Conservation (phyloP, 2,888 invertebrate species). For the Cecidostiba fungosa region DNA sequence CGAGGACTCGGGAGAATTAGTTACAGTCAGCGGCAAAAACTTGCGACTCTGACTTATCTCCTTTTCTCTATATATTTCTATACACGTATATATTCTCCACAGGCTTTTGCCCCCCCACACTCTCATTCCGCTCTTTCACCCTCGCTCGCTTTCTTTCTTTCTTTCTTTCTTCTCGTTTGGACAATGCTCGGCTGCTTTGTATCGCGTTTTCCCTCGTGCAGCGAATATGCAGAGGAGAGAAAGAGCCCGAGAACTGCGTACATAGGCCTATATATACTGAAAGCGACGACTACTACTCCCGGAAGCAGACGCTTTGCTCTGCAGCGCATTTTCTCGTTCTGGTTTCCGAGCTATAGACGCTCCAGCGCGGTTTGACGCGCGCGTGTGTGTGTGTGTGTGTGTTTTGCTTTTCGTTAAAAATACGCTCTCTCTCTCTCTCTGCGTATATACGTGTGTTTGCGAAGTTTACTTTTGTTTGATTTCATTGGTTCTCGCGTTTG, state of each 20-base stretch:
- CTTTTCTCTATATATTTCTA: neutral
- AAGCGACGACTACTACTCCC: neutral
- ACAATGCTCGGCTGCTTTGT: neutral
- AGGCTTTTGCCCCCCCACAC: neutral
- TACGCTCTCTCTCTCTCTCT: neutral
- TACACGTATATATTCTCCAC: neutral
- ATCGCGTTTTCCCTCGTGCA: neutral
- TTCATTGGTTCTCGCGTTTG: too few species aligned
- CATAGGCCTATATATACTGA: neutral
- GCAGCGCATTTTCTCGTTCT: conserved; percentile 3
- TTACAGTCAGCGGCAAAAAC: neutral
- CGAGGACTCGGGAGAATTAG: conserved; percentile 15
- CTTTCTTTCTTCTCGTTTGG: neutral
- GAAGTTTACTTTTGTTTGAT: too few species aligned
- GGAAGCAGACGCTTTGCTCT: conserved; percentile 1
- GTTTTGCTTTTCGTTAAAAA: neutral
- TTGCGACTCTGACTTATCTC: conserved; percentile 1
- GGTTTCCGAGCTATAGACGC: neutral
- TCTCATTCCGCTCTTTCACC: neutral
- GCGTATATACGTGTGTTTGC: too few species aligned
- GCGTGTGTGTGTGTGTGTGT: neutral
- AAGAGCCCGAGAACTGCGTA: neutral
- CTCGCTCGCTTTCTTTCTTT: neutral
- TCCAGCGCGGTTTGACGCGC: neutral
- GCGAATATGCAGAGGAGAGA: neutral